A percentile compares a stretch with the other conserved stretches of the same genome.
Conservation (phyloP, 2,113 vertebrate genomes). For the Ailurus styani region DNA sequence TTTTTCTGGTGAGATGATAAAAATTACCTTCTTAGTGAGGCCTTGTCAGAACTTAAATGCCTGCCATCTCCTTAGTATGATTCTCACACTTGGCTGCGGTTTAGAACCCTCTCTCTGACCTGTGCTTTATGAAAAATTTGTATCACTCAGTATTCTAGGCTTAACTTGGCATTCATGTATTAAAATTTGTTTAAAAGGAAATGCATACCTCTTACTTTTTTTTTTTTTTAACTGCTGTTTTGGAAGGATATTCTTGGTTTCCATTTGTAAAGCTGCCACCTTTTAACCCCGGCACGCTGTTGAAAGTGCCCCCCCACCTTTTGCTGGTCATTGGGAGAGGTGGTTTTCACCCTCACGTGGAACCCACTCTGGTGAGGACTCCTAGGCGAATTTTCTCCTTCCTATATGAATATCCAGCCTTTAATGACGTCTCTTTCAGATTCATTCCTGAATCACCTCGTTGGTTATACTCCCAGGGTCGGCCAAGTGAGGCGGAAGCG, state of each 20-base stretch:
- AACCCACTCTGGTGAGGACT: neutral
- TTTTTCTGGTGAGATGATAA: neutral
- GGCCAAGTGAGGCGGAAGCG: constrained; percentile 82
- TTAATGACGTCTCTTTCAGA: constrained; percentile 77
- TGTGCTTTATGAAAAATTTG: neutral
- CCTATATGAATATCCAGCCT: constrained; percentile 52
- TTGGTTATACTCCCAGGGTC: constrained; percentile 87
- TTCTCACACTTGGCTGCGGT: neutral
- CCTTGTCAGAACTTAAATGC: neutral
- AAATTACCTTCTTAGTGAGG: neutral
- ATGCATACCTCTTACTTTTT: neutral
- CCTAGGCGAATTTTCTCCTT: neutral
- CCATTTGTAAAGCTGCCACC: neutral
- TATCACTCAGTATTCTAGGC: neutral
- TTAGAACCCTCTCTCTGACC: neutral
- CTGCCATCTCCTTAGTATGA: neutral
- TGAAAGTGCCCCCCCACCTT: neutral
- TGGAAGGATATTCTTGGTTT: neutral
- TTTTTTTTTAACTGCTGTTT: neutral
- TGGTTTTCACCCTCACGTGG: neutral
- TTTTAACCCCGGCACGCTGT: rapidly evolving
- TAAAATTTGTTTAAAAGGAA: neutral
- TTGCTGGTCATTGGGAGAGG: neutral
- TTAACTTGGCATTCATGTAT: neutral
- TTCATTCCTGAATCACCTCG: constrained; percentile 88